These are phyloP conservation scores for Callipepla californica DNA, from an alignment of 2,113 vertebrate genomes.

Conservation along the genomic window DNA sequence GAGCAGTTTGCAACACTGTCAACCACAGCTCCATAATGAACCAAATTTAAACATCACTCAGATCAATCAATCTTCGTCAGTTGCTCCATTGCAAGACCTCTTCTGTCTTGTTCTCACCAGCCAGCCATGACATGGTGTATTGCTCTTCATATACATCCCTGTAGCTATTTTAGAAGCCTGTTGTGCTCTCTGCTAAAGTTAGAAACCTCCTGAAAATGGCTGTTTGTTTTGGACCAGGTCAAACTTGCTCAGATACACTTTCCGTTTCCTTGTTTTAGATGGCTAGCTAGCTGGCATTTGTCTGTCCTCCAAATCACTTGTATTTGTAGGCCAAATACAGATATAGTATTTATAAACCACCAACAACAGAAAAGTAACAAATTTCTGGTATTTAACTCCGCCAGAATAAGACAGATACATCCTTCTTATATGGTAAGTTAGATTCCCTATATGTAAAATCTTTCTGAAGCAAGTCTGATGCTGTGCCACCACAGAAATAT, in stretches of 20 bases:
- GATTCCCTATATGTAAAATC: background rate
- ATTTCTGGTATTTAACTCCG: background rate
- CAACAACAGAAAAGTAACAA: background rate
- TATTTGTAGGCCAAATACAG: background rate
- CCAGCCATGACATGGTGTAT: conserved; percentile 24
- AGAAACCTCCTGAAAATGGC: background rate
- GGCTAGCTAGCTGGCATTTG: background rate
- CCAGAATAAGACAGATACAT: background rate
- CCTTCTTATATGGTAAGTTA: background rate
- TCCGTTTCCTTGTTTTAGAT: background rate
- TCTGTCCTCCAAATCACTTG: background rate
- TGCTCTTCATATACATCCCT: conserved; percentile 29
- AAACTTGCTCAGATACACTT: background rate
- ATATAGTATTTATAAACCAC: background rate
- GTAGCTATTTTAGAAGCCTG: conserved; percentile 23
- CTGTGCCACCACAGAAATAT: background rate
- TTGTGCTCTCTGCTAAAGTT: background rate
- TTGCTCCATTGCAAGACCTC: background rate
- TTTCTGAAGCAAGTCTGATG: background rate
- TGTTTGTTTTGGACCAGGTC: background rate
- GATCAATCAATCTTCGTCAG: conserved; percentile 38
- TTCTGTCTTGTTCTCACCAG: conserved; percentile 43
- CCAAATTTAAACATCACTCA: conserved; percentile 58
- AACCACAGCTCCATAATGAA: conserved; percentile 41
- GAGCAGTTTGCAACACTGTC: conserved; percentile 62